phyloP scores from a whole-genome alignment of 1,140 invertebrate species.

The Medauroidea extradentata region DNA sequence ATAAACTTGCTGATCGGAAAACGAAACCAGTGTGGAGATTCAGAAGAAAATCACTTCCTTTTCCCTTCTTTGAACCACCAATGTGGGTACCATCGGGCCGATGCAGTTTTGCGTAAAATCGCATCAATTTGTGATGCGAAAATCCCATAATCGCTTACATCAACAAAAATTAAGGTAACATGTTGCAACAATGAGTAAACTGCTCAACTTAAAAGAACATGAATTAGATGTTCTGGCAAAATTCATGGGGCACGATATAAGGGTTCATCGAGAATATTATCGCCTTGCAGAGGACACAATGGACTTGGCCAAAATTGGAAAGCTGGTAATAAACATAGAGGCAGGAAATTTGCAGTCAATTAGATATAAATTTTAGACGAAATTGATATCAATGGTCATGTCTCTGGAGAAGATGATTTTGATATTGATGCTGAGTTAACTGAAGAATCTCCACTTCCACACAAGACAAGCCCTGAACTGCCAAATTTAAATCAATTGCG shows the following conservation, averaged over 20 bases:
- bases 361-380: background rate
- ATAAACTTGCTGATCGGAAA: conserved; percentile 5
- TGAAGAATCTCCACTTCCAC: too few relatives aligned
- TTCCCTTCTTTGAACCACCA: background rate
- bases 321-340: background rate
- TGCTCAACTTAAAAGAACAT: conserved; percentile 10
- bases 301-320: conserved; percentile 9
- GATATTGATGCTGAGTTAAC: too few relatives aligned
- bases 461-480: too few relatives aligned
- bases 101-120: background rate
- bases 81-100: background rate
- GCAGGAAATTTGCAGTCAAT: background rate
- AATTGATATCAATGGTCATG: background rate
- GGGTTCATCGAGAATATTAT: conserved; percentile 18
- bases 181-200: conserved; percentile 17
- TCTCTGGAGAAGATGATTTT: background rate
- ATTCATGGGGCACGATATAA: conserved; percentile 23
- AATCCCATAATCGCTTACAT: conserved; percentile 1
- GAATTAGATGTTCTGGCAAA: conserved; percentile 11
- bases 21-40: background rate
- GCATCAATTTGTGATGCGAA: conserved; percentile 6
- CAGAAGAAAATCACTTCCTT: background rate
- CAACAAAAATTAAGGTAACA: conserved; percentile 22
- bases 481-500: too few relatives aligned
- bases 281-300: conserved; percentile 12